A percentile compares a stretch with the other conserved stretches of the same genome.
These are phyloP conservation scores for Acanthochromis polyacanthus DNA, from an alignment of 2,113 vertebrate genomes.

Conservation along the genomic window DNA sequence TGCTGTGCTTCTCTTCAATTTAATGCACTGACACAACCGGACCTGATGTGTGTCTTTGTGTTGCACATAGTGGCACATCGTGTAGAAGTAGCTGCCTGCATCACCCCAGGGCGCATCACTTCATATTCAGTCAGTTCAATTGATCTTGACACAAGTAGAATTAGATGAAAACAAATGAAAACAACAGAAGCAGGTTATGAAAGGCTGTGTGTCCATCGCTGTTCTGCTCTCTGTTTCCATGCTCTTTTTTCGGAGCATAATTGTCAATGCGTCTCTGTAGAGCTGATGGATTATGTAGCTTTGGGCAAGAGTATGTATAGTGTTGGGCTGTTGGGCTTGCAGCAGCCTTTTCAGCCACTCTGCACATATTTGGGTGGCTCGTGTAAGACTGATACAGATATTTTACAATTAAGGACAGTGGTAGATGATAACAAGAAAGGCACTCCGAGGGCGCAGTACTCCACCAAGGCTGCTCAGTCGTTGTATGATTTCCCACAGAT, in stretches of 20 bases:
- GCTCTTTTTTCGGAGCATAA: neutral
- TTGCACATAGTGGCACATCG: neutral
- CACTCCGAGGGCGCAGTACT: too few species aligned
- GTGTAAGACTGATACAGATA: neutral
- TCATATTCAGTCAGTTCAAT: conserved; percentile 56
- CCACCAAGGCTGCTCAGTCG: too few species aligned
- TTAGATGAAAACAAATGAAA: conserved; percentile 52
- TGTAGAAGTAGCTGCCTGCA: conserved; percentile 23
- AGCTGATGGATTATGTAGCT: conserved; percentile 42
- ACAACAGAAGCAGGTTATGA: conserved; percentile 32
- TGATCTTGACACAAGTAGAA: conserved; percentile 52
- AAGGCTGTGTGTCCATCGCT: neutral
- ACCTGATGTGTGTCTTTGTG: conserved; percentile 17
- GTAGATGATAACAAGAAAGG: neutral
- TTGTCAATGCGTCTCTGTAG: conserved; percentile 4
- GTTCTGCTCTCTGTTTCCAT: conserved; percentile 1
- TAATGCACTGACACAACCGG: neutral
- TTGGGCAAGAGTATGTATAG: neutral
- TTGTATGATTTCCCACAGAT: too few species aligned
- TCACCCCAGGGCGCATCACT: conserved; percentile 57
- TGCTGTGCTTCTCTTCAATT: neutral
- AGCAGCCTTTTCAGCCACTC: conserved; percentile 19
- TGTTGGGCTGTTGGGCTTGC: neutral
- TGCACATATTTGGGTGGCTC: conserved; percentile 3
- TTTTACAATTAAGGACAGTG: conserved; percentile 9